Base-by-base conservation (phyloP, 2,113 vertebrate genomes). In the Bombycilla garrulus region DNA sequence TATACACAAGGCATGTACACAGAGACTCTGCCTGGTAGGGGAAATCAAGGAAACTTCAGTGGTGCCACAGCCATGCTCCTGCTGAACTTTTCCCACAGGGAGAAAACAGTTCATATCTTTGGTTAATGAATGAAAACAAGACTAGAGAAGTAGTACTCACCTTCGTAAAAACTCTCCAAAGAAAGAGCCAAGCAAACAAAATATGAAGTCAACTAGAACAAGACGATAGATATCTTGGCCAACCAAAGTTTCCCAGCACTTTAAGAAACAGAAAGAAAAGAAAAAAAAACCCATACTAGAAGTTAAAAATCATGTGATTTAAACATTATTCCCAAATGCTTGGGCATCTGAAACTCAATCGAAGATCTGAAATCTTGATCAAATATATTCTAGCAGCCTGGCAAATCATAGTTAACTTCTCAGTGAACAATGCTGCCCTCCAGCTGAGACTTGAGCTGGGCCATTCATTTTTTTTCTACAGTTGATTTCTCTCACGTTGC, bases 231-330 rank as follows among this genome's bases (percentile, higher is more conserved):
- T 98, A 67, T 99, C 98, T 95, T 99, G 99, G 81, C 99, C 99
- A 42, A 99, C 96, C 64, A 98, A 92, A 17, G 98, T 98, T 97
- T 99, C 99, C 99, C 99, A 99, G 89, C 99, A 99, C 99, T 99
- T 92, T 5, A 56, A 19, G 69, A 65, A 83, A 25, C 2, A 64
- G 83, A n/a, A 72, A 67, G 2, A 26, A 12, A 53, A 67, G 69
- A 38, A 17, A 40, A 14, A 16, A 38, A 5, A 15, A 33, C 11
- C 28, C 11, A 38, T 19, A 58, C 9, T 18, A 38, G 31, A 64
- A 90, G 50, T 57, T 28, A 47, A 85, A 92, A 76, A 81, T 8
- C 2, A 78, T 7, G 15, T 0, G 0, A 74, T 66, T 80, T 51
- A 76, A 84, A 45, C 20, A 51, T 58, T 70, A 54, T 28, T 96